Evolutionary conservation across 1,140 invertebrate genomes (phyloP).

Genomic region (Neodiprion lecontei): DNA sequence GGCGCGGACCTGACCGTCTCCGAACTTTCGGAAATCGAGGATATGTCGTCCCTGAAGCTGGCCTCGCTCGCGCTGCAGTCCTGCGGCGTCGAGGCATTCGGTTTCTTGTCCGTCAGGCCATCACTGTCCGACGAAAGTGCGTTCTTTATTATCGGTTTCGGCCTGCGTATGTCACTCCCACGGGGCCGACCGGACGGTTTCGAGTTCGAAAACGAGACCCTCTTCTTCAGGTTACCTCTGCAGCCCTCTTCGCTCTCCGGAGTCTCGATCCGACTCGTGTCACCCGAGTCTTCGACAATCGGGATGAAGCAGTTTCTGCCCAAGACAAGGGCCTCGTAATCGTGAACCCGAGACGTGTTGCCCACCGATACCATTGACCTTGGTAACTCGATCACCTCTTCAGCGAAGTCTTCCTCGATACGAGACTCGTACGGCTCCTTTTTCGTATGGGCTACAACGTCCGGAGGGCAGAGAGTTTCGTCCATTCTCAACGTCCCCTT

Average conservation of each 20-base stretch:
- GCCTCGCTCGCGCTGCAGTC: not conserved
- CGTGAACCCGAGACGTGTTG: slow-evolving; percentile 16
- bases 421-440: slow-evolving; percentile 27
- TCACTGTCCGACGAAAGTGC: not conserved
- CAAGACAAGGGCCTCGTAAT: slow-evolving; percentile 37
- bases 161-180: not conserved
- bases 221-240: slow-evolving; percentile 30
- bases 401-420: slow-evolving; percentile 32
- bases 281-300: not conserved
- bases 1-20: not conserved
- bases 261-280: not conserved
- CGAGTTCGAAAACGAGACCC: slow-evolving; percentile 35
- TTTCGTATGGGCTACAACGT: slow-evolving; percentile 46
- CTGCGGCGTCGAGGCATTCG: not conserved
- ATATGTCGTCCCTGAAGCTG: slow-evolving; percentile 1
- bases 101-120: not conserved
- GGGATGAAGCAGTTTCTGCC: slow-evolving; percentile 21
- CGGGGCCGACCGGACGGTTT: not conserved
- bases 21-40: not conserved
- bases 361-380: slow-evolving; percentile 15
- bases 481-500: not conserved
- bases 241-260: not conserved
- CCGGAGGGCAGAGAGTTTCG: slow-evolving; percentile 42
- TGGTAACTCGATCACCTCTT: slow-evolving; percentile 35
- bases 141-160: slow-evolving; percentile 43